Percentiles rank a stretch among this genome's conserved stretches.
Evolutionary conservation across 2,888 invertebrate species (phyloP).

Genomic region (Tillus elongatus): DNA sequence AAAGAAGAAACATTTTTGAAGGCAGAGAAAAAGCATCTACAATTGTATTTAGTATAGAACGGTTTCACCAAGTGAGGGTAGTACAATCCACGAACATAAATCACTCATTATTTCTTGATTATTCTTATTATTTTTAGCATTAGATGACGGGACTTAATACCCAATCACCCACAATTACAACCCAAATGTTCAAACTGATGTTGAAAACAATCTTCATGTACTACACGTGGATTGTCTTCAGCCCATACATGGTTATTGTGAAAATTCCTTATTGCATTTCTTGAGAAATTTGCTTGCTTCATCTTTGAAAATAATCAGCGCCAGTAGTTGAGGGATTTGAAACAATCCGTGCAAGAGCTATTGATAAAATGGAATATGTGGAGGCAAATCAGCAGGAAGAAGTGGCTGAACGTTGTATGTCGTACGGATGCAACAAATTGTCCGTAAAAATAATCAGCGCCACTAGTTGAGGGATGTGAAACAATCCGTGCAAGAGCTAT

Average conservation of each 20-base stretch:
- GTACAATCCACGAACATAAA: no score
- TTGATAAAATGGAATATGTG: conserved; percentile 7
- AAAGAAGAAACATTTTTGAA: no score
- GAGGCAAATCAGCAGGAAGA: conserved; percentile 6
- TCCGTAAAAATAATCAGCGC: conserved; percentile 19
- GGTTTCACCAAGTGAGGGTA: no score
- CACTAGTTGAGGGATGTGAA: conserved; percentile 17
- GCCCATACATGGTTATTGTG: conserved; percentile 23
- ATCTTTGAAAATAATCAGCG: conserved; percentile 19
- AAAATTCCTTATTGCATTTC: conserved; percentile 20
- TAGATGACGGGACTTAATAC: no score
- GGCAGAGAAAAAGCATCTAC: no score
- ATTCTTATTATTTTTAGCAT: no score
- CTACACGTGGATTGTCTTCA: conserved; percentile 20
- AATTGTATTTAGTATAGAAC: no score
- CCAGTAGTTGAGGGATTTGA: conserved; percentile 17
- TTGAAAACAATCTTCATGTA: conserved; percentile 4
- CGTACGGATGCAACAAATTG: no score
- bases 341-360: conserved; percentile 12
- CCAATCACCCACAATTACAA: conserved; percentile 6
- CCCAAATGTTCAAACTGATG: conserved; percentile 4
- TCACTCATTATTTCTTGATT: no score
- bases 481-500: conserved; percentile 12
- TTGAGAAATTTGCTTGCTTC: no score
- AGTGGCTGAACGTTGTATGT: no score